A percentile compares a stretch with the other conserved stretches of the same genome.
Conservation (phyloP, 2,113 vertebrate genomes). For the Cochlearius cochlearius region DNA sequence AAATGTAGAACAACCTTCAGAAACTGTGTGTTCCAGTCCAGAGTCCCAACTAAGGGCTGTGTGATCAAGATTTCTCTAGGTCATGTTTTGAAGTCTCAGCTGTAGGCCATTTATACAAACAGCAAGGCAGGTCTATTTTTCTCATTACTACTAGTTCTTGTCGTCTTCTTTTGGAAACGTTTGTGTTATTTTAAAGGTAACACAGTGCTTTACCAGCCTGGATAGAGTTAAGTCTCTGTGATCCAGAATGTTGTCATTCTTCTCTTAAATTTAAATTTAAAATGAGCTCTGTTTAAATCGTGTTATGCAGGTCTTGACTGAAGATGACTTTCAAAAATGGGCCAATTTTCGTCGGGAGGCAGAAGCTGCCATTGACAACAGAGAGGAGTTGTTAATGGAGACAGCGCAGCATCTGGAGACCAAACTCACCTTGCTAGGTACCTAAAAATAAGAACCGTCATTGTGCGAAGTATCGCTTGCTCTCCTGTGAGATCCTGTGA, state of each 20-base stretch:
- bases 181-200: neutral
- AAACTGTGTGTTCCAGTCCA: neutral
- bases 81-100: neutral
- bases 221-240: neutral
- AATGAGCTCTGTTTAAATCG: neutral
- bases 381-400: constrained; percentile 81
- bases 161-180: neutral
- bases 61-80: neutral
- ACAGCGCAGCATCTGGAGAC: constrained; percentile 80
- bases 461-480: neutral
- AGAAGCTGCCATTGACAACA: constrained; percentile 80
- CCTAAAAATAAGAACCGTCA: constrained; percentile 52
- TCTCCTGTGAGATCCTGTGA: neutral
- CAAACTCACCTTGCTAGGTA: constrained; percentile 84
- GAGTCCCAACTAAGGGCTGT: neutral
- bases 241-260: neutral
- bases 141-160: neutral
- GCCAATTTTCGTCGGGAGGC: constrained; percentile 81
- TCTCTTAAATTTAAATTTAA: neutral
- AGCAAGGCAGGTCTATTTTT: neutral
- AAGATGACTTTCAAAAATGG: constrained; percentile 83
- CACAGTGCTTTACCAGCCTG: neutral
- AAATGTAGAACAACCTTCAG: neutral
- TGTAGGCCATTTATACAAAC: neutral
- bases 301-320: constrained; percentile 79